Base-by-base conservation (phyloP, 2,113 vertebrate species). In the Irena cyanogastra region DNA sequence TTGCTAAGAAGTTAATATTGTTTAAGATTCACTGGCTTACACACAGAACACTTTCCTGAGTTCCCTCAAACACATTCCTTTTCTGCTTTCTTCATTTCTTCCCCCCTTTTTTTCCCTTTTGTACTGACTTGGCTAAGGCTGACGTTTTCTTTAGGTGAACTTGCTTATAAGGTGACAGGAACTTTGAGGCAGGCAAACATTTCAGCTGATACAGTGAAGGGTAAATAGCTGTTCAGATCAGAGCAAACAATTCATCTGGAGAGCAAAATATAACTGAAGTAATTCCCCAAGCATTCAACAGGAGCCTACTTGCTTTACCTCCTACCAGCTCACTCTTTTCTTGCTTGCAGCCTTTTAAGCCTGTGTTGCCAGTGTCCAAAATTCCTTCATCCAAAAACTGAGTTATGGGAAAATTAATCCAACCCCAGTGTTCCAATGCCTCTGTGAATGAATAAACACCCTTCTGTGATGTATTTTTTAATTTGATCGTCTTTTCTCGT, bases 1-100 rank as follows among this genome's bases (percentile, higher is more conserved):
- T 95, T 96, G 96, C 95, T 96, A 97, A 96, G 93, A 96, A 94
- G 83, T 94, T 93, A 96, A 95, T 83, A 89, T 87, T 92, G 92
- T 96, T 97, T 96, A 94, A 96, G 66, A 91, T 93, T 90, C 76
- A 81, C 85, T 89, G 94, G 72, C 82, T 94, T 88, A 92, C 71
- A 71, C 56, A 52, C 17, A 78, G 56, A 83, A 86, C 22, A 16
- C 68, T 90, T 68, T 45, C 88, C 94, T 81, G 76, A 87, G 69
- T 37, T 94, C 27, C 83, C 69, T 83, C 86, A 61, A 92, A 70
- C 56, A 87, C 81, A 82, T 84, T 91, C 90, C 49, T 86, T 82
- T 79, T 82, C 37, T 85, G 42, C 63, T 92, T 47, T 86, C 37
- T 75, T 52, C 6, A 42, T 77, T 93, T 83, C 71, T 90, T 59